phyloP scores from a whole-genome alignment of 53 echinoderm and acorn worm species.

The Patiria pectinifera region DNA sequence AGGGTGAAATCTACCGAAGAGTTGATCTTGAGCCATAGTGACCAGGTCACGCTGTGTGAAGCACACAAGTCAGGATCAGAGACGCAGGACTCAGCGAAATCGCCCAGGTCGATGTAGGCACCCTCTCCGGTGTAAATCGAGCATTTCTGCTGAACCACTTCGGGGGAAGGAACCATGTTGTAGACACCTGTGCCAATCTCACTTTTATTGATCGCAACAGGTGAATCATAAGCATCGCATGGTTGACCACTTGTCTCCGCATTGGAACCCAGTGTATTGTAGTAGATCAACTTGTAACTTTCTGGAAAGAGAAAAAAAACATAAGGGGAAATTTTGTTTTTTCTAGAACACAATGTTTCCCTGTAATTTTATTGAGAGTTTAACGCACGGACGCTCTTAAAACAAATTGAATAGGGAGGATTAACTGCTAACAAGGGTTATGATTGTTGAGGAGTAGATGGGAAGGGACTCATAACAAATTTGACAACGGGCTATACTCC shows the following conservation, averaged over 20 bases:
- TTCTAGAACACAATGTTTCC: no score
- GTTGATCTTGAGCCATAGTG: slow-evolving; percentile 15
- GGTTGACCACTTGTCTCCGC: not conserved
- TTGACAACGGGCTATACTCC: no score
- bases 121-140: not conserved
- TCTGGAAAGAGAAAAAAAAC: not conserved
- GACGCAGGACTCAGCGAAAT: not conserved
- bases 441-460: no score
- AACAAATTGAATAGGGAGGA: no score
- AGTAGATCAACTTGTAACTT: not conserved
- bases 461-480: no score
- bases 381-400: no score
- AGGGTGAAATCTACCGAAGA: not conserved
- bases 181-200: not conserved
- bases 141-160: not conserved
- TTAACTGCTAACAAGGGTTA: no score
- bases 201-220: not conserved
- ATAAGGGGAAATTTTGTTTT: no score
- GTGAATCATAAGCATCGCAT: not conserved
- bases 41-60: slow-evolving; percentile 1
- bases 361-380: no score
- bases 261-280: not conserved
- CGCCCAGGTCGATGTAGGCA: not conserved
- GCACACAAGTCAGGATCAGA: slow-evolving; percentile 1
- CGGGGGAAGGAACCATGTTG: not conserved